Percentiles rank a stretch among this genome's conserved stretches.
These are phyloP conservation scores for Dendrocincla tyrannina DNA, from an alignment of 2,797 vertebrate genomes.

Conservation along the genomic window DNA sequence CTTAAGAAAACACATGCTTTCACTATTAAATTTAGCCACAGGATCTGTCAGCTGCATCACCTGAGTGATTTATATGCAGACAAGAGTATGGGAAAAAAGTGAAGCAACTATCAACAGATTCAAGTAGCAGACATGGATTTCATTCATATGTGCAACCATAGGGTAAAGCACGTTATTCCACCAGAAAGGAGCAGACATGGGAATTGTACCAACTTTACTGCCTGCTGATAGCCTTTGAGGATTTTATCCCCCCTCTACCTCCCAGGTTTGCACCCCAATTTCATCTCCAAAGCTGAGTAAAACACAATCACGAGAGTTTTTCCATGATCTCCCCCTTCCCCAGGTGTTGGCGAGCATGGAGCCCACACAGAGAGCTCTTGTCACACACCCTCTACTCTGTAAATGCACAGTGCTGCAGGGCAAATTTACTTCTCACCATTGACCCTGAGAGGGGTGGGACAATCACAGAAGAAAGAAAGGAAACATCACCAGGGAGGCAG, in stretches of 20 bases:
- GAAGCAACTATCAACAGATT: background rate
- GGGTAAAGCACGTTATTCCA: background rate
- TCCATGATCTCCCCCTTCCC: accelerated
- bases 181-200: background rate
- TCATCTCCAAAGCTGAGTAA: background rate
- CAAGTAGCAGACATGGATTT: background rate
- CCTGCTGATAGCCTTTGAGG: accelerated
- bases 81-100: background rate
- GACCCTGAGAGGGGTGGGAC: accelerated
- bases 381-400: accelerated
- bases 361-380: accelerated
- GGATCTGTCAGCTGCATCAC: background rate
- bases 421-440: background rate
- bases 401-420: background rate
- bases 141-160: accelerated
- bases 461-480: background rate
- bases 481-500: background rate
- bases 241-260: accelerated
- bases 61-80: conserved; percentile 6
- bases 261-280: background rate
- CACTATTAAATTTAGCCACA: conserved; percentile 12
- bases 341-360: accelerated
- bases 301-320: background rate
- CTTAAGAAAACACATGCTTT: background rate
- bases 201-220: accelerated